phyloP scores from a whole-genome alignment of 2,113 vertebrate species.

The Vulpes lagopus region DNA sequence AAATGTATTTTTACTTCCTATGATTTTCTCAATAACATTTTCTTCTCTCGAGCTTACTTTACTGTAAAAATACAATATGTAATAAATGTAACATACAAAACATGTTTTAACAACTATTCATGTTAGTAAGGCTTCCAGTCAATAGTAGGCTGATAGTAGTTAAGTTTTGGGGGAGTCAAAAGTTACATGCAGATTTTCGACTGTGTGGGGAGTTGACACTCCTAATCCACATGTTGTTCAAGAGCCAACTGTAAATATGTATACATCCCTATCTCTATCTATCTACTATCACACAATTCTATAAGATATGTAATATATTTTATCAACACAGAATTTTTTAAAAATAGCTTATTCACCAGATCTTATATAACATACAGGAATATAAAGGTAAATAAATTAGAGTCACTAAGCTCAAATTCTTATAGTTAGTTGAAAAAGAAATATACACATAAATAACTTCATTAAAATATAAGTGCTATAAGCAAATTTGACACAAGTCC shows the following conservation, averaged over 20 bases:
- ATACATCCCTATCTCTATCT: not conserved
- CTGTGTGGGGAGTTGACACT: not conserved
- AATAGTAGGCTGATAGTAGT: not conserved
- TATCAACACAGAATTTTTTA: not conserved
- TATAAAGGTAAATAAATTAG: conserved; percentile 10
- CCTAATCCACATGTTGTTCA: not conserved
- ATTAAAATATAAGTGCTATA: not conserved
- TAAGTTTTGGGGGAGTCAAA: not conserved
- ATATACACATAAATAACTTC: not conserved
- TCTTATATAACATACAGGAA: not conserved
- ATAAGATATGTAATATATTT: not conserved
- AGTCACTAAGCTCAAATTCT: not conserved
- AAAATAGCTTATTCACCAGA: not conserved
- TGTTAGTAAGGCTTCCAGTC: not conserved
- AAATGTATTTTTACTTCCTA: not conserved
- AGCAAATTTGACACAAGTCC: not conserved
- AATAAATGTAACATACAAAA: not conserved
- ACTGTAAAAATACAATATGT: not conserved
- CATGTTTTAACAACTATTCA: not conserved
- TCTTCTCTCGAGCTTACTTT: not conserved
- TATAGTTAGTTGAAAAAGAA: not conserved
- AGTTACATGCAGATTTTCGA: not conserved
- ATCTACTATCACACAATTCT: not conserved
- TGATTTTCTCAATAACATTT: not conserved
- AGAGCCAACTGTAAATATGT: not conserved